Evolutionary conservation across 2,113 vertebrate genomes (phyloP).

Genomic region (Tauraco erythrolophus): DNA sequence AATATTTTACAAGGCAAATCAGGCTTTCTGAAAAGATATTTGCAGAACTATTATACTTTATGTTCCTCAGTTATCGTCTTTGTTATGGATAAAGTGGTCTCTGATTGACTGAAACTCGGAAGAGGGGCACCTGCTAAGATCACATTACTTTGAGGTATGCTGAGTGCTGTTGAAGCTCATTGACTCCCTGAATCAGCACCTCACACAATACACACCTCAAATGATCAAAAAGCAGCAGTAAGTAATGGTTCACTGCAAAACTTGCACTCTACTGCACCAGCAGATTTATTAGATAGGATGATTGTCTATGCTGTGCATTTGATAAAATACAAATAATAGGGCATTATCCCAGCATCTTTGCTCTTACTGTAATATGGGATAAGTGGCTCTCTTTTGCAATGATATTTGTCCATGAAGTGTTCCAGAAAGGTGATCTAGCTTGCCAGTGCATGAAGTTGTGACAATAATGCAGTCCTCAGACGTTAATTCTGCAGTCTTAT

Average conservation of each 20-base stretch:
- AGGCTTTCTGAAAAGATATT: background rate
- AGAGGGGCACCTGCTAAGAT: background rate
- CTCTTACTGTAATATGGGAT: slow-evolving; percentile 31
- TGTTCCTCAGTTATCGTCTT: background rate
- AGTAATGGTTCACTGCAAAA: background rate
- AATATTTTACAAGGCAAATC: background rate
- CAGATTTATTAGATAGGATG: background rate
- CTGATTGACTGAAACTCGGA: background rate
- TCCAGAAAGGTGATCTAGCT: slow-evolving; percentile 51
- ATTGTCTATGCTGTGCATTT: background rate
- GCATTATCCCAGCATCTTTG: slow-evolving; percentile 29
- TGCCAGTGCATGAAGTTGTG: background rate
- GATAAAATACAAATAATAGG: slow-evolving; percentile 32
- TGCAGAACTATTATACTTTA: background rate
- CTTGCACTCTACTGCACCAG: background rate
- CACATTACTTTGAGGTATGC: background rate
- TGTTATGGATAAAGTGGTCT: background rate
- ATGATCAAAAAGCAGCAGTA: background rate
- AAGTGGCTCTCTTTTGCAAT: slow-evolving; percentile 38
- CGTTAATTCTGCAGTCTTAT: slow-evolving; percentile 32
- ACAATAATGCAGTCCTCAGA: slow-evolving; percentile 42
- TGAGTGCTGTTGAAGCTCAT: fast-evolving
- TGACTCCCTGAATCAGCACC: background rate
- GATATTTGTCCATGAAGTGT: slow-evolving; percentile 52
- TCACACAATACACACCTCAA: background rate